phyloP scores from a whole-genome alignment of 2,888 invertebrate genomes.

The Melanophora roralis region DNA sequence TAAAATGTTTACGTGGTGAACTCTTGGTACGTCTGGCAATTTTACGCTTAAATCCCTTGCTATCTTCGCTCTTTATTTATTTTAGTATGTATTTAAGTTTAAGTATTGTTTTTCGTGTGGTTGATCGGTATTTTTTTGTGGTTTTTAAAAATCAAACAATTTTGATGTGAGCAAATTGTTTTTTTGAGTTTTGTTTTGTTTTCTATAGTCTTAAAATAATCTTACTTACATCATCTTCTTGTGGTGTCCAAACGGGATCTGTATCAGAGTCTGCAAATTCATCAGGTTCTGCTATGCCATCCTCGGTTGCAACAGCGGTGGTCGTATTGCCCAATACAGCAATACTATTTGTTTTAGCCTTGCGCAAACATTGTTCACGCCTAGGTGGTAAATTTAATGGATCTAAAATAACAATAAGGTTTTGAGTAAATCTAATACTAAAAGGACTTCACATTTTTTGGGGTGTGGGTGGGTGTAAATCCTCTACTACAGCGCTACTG shows the following conservation, averaged over 20 bases:
- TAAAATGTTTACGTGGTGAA: slow-evolving; percentile 72
- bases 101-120: slow-evolving; percentile 13
- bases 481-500: slow-evolving; percentile 40
- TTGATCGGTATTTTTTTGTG: slow-evolving; percentile 31
- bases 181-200: slow-evolving; percentile 38
- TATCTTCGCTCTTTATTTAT: slow-evolving; percentile 67
- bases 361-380: slow-evolving; percentile 81
- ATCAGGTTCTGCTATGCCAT: slow-evolving; percentile 79
- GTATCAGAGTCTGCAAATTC: slow-evolving; percentile 83
- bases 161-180: slow-evolving; percentile 52
- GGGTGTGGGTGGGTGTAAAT: neutral
- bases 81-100: slow-evolving; percentile 31
- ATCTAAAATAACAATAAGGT: slow-evolving; percentile 70
- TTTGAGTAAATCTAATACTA: slow-evolving; percentile 31
- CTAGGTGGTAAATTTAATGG: slow-evolving; percentile 79
- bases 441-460: slow-evolving; percentile 1
- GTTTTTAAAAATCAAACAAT: slow-evolving; percentile 43
- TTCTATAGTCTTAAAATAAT: slow-evolving; percentile 52
- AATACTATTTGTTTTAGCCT: slow-evolving; percentile 82
- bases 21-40: slow-evolving; percentile 71
- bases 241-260: slow-evolving; percentile 87
- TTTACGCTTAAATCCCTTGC: slow-evolving; percentile 72
- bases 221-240: slow-evolving; percentile 78
- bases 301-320: slow-evolving; percentile 75
- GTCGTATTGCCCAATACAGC: slow-evolving; percentile 77